Evolutionary conservation across 1,140 invertebrate genomes (phyloP), one percentile per base, ranked within the genome.

Genomic region (Drosophila aff.): DNA sequence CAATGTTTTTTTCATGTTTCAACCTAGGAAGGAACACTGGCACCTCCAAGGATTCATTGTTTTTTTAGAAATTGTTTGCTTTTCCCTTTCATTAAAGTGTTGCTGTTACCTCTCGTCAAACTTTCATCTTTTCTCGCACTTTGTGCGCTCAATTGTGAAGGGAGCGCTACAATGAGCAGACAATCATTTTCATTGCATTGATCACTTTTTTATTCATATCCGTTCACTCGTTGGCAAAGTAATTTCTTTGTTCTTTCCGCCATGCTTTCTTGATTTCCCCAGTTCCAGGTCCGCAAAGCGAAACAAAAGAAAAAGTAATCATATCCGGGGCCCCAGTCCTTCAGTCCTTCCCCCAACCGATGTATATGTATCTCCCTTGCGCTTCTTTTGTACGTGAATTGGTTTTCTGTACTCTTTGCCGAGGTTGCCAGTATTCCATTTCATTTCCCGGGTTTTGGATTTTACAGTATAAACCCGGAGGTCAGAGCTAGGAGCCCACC

Each of bases 151-250:
- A 73, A 89, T 87, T 87, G 84, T 87, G 46, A 87, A 52, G 68
- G 67, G 47, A 77, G 82, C 66, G 85, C 81, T 81, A 66, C 81
- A 83, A 72, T 72, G 78, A 76, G 79, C 84, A 84, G 81, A 90
- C 79, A 87, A 90, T 84, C 85, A 89, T 87, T 87, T 87, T 84
- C 84, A 90, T 89, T 89, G 84, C 84, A 87, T 90, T 90, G 85
- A 90, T 85, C 85, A 90, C 76, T 87, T 79, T 86, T 90, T 90
- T 90, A 90, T 90, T 90, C 85, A 85, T 81, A 90, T 82, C 77
- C 85, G 80, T 85, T 90, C 85, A 90, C 68, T 90, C 85, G 85
- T 82, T 90, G 86, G 85, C 79, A 90, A 85, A 90, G 85, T 90
- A 90, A 90, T 90, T 79, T 80, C 85, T 89, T 90, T 89, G 85